phyloP scores from a whole-genome alignment of 2,888 invertebrate species.

The Anthophora plumipes region DNA sequence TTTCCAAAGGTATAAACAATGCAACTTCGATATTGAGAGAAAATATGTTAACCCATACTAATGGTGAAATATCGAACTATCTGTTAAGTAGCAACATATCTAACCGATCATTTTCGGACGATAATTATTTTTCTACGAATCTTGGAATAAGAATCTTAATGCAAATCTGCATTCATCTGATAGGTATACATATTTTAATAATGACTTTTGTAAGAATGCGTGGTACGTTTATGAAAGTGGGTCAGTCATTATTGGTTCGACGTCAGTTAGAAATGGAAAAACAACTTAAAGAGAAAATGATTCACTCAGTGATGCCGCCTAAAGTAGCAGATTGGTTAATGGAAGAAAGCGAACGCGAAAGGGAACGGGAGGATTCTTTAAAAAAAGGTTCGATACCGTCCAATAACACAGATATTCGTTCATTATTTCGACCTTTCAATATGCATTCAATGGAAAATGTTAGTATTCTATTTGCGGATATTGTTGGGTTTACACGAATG shows the following conservation, averaged over 20 bases:
- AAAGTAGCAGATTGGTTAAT: slow-evolving; percentile 94
- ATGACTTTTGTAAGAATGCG: slow-evolving; percentile 97
- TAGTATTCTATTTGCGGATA: slow-evolving; percentile 98
- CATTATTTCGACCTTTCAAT: slow-evolving; percentile 97
- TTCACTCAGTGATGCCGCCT: slow-evolving; percentile 98
- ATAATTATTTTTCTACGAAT: slow-evolving; percentile 76
- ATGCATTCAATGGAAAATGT: slow-evolving; percentile 99
- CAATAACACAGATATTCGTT: slow-evolving; percentile 89
- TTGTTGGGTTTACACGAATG: slow-evolving; percentile 99
- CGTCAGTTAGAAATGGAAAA: slow-evolving; percentile 97
- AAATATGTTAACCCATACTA: slow-evolving; percentile 7
- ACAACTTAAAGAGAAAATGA: slow-evolving; percentile 98
- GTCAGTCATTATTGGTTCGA: slow-evolving; percentile 95
- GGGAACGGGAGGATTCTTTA: slow-evolving; percentile 86
- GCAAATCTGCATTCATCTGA: slow-evolving; percentile 95
- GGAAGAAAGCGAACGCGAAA: slow-evolving; percentile 89
- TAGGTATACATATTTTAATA: slow-evolving; percentile 96
- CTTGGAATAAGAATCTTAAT: slow-evolving; percentile 90
- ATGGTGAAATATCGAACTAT: slow-evolving; percentile 42
- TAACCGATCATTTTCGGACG: slow-evolving; percentile 55
- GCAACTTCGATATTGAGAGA: slow-evolving; percentile 45
- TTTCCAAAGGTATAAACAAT: slow-evolving; percentile 39
- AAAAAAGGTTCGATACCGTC: slow-evolving; percentile 84
- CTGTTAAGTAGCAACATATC: slow-evolving; percentile 56
- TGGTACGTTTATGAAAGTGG: slow-evolving; percentile 97